Evolutionary conservation across 1,140 invertebrate genomes (phyloP).

Genomic region (Lethrus apterus): DNA sequence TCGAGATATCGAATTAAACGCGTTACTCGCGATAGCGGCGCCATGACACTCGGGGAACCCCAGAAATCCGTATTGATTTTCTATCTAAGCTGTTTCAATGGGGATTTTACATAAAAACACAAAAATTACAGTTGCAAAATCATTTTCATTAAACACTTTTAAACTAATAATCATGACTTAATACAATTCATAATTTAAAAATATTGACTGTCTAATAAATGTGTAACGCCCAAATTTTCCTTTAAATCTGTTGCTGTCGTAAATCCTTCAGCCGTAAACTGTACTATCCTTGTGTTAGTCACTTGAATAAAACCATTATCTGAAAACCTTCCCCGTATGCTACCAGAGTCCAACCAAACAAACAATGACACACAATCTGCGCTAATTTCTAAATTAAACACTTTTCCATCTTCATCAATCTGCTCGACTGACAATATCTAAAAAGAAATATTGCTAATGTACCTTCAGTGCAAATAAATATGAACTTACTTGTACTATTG

Average conservation of each 20-base stretch:
- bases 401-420: constrained; percentile 17
- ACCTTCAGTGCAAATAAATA: constrained; percentile 15
- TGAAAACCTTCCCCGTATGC: constrained; percentile 34
- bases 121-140: too few relatives aligned
- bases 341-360: constrained; percentile 34
- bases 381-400: constrained; percentile 32
- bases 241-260: not conserved
- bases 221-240: constrained; percentile 2
- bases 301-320: constrained; percentile 41
- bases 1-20: too few relatives aligned
- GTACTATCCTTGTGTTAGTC: constrained; percentile 28
- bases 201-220: constrained; percentile 4
- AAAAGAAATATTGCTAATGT: constrained; percentile 2
- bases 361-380: constrained; percentile 37
- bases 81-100: too few relatives aligned
- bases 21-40: too few relatives aligned
- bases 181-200: too few relatives aligned
- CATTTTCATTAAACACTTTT: too few relatives aligned
- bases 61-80: too few relatives aligned
- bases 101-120: too few relatives aligned
- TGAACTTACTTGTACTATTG: constrained; percentile 18
- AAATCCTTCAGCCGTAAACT: constrained; percentile 17
- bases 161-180: too few relatives aligned
- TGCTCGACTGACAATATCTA: constrained; percentile 10
- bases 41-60: too few relatives aligned